These are phyloP conservation scores for Sorex maritimensis DNA, from an alignment of 2,797 vertebrate species.

Conservation along the genomic window DNA sequence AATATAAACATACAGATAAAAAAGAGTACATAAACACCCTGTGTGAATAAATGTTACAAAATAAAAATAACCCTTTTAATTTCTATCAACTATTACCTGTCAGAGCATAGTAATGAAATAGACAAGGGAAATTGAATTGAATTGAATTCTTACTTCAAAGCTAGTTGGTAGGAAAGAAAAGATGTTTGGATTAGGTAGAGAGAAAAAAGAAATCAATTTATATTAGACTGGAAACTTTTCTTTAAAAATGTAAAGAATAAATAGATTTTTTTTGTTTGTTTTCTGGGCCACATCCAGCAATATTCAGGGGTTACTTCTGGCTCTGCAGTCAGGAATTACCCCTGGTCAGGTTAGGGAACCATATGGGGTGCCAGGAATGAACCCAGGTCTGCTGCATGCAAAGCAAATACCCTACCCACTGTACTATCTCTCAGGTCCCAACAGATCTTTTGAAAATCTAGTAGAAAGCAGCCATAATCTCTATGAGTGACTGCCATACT, in stretches of 20 bases:
- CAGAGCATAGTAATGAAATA: not conserved
- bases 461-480: too few species aligned
- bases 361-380: too few species aligned
- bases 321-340: too few species aligned
- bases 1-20: not conserved
- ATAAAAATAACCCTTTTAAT: not conserved
- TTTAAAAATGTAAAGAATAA: not conserved
- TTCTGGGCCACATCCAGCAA: too few species aligned
- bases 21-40: not conserved
- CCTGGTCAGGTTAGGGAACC: too few species aligned
- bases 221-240: not conserved
- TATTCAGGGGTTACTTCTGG: too few species aligned
- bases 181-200: not conserved
- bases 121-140: too few species aligned
- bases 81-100: not conserved
- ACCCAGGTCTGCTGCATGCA: too few species aligned
- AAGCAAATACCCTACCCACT: too few species aligned
- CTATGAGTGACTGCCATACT: not conserved
- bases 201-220: conserved; percentile 47
- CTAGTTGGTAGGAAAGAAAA: conserved; percentile 44
- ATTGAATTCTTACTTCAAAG: conserved; percentile 19
- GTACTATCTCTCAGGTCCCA: too few species aligned
- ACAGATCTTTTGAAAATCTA: too few species aligned
- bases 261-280: too few species aligned
- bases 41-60: not conserved